These are phyloP conservation scores for Sigmodon hispidus DNA, from an alignment of 2,113 vertebrate species.

Conservation along the genomic window DNA sequence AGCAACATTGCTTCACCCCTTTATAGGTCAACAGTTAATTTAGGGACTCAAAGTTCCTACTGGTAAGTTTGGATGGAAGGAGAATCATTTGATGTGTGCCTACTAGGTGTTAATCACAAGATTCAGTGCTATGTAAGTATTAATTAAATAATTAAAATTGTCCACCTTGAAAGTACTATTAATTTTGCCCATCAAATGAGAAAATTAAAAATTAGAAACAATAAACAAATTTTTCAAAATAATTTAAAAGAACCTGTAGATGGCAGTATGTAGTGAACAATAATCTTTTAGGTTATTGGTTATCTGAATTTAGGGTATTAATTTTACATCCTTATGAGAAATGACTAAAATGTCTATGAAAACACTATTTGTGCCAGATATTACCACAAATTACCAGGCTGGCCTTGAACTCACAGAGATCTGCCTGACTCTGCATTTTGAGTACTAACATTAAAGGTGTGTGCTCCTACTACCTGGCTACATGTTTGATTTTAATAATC, in stretches of 20 bases:
- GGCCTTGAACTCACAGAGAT: background rate
- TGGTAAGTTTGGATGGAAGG: background rate
- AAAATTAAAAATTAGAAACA: background rate
- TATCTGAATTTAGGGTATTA: background rate
- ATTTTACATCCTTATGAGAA: background rate
- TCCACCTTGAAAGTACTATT: background rate
- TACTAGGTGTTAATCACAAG: background rate
- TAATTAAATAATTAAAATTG: background rate
- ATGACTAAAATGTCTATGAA: background rate
- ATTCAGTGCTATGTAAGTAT: background rate
- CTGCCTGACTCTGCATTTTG: background rate
- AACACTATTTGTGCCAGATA: background rate
- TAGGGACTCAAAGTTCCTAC: background rate
- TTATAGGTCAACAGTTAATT: background rate
- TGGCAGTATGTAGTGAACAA: background rate
- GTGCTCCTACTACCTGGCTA: background rate
- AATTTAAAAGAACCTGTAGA: background rate
- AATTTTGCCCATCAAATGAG: background rate
- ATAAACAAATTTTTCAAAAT: background rate
- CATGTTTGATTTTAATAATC: background rate
- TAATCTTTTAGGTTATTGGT: background rate
- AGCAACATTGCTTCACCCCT: background rate
- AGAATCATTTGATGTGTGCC: background rate
- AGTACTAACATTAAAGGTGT: background rate
- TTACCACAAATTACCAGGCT: background rate